These are phyloP conservation scores for Lichenostomus cassidix DNA, from an alignment of 2,113 vertebrate genomes.

Conservation along the genomic window DNA sequence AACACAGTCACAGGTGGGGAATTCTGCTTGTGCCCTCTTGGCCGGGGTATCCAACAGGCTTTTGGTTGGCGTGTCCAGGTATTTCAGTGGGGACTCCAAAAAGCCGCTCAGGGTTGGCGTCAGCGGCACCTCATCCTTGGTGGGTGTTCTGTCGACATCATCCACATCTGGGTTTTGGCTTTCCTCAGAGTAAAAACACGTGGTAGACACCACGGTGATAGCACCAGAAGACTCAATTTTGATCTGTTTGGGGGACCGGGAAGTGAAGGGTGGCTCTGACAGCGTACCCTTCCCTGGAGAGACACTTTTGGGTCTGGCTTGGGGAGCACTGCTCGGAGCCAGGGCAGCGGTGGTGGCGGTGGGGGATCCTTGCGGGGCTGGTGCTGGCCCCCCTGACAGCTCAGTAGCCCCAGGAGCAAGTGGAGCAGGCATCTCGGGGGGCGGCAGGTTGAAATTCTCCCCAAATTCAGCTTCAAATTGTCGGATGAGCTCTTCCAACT, in stretches of 20 bases:
- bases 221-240: slow-evolving; percentile 92
- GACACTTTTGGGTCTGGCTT: not conserved
- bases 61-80: slow-evolving; percentile 93
- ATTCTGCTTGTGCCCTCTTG: slow-evolving; percentile 88
- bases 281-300: not conserved
- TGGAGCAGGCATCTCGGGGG: slow-evolving; percentile 45
- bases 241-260: slow-evolving; percentile 86
- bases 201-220: slow-evolving; percentile 94
- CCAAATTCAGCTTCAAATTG: slow-evolving; percentile 97
- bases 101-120: slow-evolving; percentile 92
- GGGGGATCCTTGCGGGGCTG: slow-evolving; percentile 13
- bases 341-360: fast-evolving
- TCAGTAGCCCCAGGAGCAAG: not conserved
- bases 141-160: slow-evolving; percentile 81
- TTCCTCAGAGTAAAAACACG: slow-evolving; percentile 84
- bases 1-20: slow-evolving; percentile 92
- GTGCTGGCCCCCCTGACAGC: not conserved
- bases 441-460: slow-evolving; percentile 73
- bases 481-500: slow-evolving; percentile 92
- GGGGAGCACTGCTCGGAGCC: not conserved
- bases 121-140: slow-evolving; percentile 84
- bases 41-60: slow-evolving; percentile 90
- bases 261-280: slow-evolving; percentile 60
- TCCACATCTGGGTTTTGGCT: slow-evolving; percentile 67
- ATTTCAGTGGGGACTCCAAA: slow-evolving; percentile 92